phyloP scores from a whole-genome alignment of 2,797 vertebrate species.

The Paedocypris micromegethes region DNA sequence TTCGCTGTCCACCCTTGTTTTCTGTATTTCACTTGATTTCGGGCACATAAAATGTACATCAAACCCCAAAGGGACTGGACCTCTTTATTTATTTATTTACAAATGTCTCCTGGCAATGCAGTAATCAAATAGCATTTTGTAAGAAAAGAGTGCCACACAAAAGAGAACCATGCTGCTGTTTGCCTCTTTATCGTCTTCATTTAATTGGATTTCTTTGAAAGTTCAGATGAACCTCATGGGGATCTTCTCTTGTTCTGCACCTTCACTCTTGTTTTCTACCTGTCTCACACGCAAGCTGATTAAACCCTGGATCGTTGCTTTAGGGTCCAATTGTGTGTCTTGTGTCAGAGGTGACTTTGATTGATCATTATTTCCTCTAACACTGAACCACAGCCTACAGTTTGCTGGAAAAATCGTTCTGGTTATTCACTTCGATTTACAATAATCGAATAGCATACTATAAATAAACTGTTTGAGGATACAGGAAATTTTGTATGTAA shows the following conservation, averaged over 20 bases:
- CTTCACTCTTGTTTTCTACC: conserved; percentile 42
- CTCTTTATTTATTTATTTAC: conserved; percentile 7
- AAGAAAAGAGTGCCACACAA: conserved; percentile 47
- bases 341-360: conserved; percentile 46
- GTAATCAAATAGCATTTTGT: conserved; percentile 47
- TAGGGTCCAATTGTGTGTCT: conserved; percentile 42
- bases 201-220: conserved; percentile 67
- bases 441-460: background rate
- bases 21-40: conserved; percentile 35
- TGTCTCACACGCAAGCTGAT: conserved; percentile 48
- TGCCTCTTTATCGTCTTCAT: conserved; percentile 52
- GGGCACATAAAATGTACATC: conserved; percentile 39
- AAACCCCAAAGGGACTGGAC: conserved; percentile 42
- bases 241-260: conserved; percentile 44
- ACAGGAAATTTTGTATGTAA: too few species aligned
- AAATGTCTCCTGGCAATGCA: conserved; percentile 41
- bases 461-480: too few species aligned
- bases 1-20: conserved; percentile 3
- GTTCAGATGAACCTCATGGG: conserved; percentile 58
- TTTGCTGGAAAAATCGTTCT: conserved; percentile 8
- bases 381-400: conserved; percentile 7
- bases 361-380: conserved; percentile 45
- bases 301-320: conserved; percentile 49
- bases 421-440: background rate
- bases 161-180: conserved; percentile 46